A percentile compares a stretch with the other conserved stretches of the same genome.
These are phyloP conservation scores for Apodemia zela DNA, from an alignment of 2,888 invertebrate species.

Conservation along the genomic window DNA sequence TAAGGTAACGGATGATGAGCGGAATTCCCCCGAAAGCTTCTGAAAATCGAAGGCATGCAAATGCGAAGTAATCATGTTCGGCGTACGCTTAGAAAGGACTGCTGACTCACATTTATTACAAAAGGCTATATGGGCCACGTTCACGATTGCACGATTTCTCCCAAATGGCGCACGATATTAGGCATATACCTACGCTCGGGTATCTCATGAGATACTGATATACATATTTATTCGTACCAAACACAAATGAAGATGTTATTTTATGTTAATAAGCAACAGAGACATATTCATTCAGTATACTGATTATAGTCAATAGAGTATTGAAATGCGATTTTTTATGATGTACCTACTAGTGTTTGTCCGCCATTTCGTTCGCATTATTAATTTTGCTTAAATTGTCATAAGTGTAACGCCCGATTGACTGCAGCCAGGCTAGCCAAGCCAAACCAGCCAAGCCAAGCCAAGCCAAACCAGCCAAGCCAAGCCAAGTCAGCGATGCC, in stretches of 20 bases:
- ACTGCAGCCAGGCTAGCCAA: too few species aligned
- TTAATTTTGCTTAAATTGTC: too few species aligned
- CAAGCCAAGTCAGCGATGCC: too few species aligned
- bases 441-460: too few species aligned
- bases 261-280: neutral
- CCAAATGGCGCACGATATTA: conserved; percentile 1
- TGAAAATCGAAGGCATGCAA: conserved; percentile 8
- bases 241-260: neutral
- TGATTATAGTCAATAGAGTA: too few species aligned
- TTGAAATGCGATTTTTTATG: too few species aligned
- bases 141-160: neutral
- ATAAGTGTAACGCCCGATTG: too few species aligned
- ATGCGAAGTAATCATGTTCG: conserved; percentile 1
- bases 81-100: conserved; percentile 1
- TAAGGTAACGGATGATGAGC: neutral
- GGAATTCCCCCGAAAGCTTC: neutral
- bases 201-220: neutral
- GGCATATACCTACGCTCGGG: neutral
- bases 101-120: conserved; percentile 9
- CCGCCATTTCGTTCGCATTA: too few species aligned
- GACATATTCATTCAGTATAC: too few species aligned
- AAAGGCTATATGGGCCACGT: conserved; percentile 7
- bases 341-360: too few species aligned
- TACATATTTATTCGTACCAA: neutral
- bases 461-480: too few species aligned